Conservation (phyloP, 2,888 invertebrate species). For the Leptogaster cylindrica region DNA sequence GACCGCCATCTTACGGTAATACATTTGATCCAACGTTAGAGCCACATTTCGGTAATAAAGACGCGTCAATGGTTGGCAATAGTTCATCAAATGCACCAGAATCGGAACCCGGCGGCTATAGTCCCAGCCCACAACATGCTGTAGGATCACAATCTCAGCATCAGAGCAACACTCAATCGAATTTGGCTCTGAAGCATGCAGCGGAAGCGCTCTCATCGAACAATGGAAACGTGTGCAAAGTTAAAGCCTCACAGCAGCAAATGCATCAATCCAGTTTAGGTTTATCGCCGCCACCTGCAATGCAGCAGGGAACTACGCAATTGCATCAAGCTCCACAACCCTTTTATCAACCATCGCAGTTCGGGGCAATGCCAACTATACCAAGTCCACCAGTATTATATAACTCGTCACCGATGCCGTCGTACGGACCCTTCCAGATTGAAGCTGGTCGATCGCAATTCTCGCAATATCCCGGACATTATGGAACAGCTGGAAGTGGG, state of each 20-base stretch:
- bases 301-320: slow-evolving; percentile 63
- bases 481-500: slow-evolving; percentile 65
- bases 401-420: slow-evolving; percentile 76
- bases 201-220: slow-evolving; percentile 65
- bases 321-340: slow-evolving; percentile 65
- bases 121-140: slow-evolving; percentile 63
- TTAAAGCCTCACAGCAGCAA: slow-evolving; percentile 84
- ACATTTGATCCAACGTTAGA: slow-evolving; percentile 63
- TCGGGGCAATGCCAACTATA: slow-evolving; percentile 81
- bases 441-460: slow-evolving; percentile 79
- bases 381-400: slow-evolving; percentile 85
- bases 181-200: slow-evolving; percentile 59
- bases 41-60: slow-evolving; percentile 56
- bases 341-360: slow-evolving; percentile 74
- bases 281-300: slow-evolving; percentile 69
- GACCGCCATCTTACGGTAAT: slow-evolving; percentile 56
- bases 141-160: slow-evolving; percentile 58
- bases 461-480: slow-evolving; percentile 79
- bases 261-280: slow-evolving; percentile 60
- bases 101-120: slow-evolving; percentile 64
- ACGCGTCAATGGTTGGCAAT: slow-evolving; percentile 40
- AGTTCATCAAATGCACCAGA: slow-evolving; percentile 47
- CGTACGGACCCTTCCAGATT: slow-evolving; percentile 83
- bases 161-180: slow-evolving; percentile 58
- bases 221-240: slow-evolving; percentile 77